Evolutionary conservation across 37 sponge, comb jelly and placozoan species (phyloP).

Genomic region (Crambe crambe): DNA sequence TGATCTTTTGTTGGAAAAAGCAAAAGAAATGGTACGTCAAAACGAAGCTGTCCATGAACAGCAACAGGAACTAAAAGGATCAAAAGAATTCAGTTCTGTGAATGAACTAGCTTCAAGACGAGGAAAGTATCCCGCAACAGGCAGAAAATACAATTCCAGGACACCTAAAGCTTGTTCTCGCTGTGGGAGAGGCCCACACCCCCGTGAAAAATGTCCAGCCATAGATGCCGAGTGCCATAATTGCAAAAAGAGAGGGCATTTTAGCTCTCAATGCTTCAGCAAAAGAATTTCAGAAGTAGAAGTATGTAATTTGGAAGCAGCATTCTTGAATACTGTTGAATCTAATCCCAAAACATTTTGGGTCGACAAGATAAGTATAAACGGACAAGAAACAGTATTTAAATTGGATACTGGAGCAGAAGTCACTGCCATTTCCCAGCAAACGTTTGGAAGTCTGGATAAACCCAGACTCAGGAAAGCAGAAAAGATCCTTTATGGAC

Average conservation of each 20-base stretch:
- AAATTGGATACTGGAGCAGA: background rate
- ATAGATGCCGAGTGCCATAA: background rate
- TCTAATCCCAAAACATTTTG: background rate
- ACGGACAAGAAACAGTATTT: background rate
- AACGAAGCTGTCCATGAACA: slow-evolving; percentile 22
- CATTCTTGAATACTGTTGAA: background rate
- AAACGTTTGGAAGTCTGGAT: background rate
- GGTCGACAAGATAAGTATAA: background rate
- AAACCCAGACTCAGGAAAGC: background rate
- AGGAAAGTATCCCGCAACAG: background rate
- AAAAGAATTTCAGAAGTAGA: background rate
- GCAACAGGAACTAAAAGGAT: background rate
- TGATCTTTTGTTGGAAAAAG: slow-evolving; percentile 19
- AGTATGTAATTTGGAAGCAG: background rate
- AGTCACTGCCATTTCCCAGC: background rate
- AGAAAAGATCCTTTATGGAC: background rate
- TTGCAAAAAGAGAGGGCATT: background rate
- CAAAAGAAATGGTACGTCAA: slow-evolving; percentile 2
- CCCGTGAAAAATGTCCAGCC: background rate
- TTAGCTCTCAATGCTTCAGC: background rate
- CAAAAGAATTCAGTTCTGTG: background rate
- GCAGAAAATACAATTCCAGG: background rate
- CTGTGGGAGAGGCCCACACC: background rate
- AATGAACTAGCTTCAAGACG: background rate
- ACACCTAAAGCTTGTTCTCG: background rate